phyloP scores from a whole-genome alignment of 2,888 invertebrate genomes.

The Heliconius aoede region DNA sequence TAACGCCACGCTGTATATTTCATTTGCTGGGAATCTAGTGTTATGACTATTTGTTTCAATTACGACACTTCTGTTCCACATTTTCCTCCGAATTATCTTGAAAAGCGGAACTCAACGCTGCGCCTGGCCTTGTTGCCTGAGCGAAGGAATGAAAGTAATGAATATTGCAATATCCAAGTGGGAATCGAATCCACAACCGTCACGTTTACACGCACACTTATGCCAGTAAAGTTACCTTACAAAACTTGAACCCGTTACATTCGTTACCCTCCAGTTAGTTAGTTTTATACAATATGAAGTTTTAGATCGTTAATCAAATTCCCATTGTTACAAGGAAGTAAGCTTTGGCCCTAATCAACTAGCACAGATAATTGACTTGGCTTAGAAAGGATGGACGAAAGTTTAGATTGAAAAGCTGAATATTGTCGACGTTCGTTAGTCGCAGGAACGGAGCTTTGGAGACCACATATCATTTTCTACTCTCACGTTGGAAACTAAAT shows the following conservation, averaged over 20 bases:
- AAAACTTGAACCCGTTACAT: background rate
- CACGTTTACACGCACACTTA: too few species aligned
- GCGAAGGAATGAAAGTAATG: background rate
- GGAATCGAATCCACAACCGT: background rate
- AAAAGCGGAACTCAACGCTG: background rate
- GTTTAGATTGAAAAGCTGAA: background rate
- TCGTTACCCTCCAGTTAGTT: background rate
- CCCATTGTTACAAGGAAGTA: background rate
- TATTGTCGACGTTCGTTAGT: background rate
- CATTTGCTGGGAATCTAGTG: too few species aligned
- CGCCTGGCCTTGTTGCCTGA: background rate
- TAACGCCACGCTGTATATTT: too few species aligned
- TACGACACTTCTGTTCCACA: background rate
- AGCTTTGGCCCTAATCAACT: conserved; percentile 3
- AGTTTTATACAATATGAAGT: conserved; percentile 6
- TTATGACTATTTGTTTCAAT: background rate
- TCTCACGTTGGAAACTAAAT: background rate
- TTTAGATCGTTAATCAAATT: conserved; percentile 6
- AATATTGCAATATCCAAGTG: background rate
- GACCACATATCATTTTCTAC: background rate
- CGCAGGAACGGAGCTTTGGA: background rate
- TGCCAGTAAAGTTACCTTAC: background rate
- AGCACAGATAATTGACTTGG: background rate
- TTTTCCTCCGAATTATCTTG: background rate
- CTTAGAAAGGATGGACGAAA: conserved; percentile 2